Conservation (phyloP, 1,140 invertebrate genomes). For the Eriosoma lanigerum region DNA sequence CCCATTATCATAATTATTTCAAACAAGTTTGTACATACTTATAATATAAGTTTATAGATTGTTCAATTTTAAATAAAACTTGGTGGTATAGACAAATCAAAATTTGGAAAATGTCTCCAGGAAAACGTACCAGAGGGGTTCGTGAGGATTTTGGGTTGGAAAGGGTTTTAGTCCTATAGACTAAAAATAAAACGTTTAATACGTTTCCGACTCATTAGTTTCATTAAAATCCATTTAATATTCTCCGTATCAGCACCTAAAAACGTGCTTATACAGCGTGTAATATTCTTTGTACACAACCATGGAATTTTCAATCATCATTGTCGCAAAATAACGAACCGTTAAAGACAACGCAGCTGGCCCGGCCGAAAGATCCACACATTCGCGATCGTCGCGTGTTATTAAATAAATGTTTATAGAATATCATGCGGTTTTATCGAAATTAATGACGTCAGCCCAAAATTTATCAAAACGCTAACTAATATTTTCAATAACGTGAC, state of each 20-base stretch:
- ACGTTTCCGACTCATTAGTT: conserved; percentile 33
- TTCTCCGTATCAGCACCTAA: conserved; percentile 19
- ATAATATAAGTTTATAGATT: too few relatives aligned
- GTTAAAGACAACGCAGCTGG: not conserved
- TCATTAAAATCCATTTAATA: conserved; percentile 37
- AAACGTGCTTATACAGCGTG: conserved; percentile 35
- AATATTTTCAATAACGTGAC: too few relatives aligned
- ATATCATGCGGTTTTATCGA: not conserved
- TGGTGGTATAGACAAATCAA: not conserved
- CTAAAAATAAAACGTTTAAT: not conserved
- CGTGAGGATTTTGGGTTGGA: too few relatives aligned
- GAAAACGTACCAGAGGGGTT: not conserved
- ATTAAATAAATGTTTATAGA: conserved; percentile 27
- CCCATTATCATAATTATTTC: too few relatives aligned
- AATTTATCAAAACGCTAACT: too few relatives aligned
- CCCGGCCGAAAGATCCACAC: not conserved
- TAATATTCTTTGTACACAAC: conserved; percentile 22
- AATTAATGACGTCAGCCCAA: not conserved
- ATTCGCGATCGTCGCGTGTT: not conserved
- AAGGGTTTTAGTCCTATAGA: not conserved
- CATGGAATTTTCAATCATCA: not conserved
- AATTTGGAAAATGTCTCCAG: not conserved
- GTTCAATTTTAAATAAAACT: too few relatives aligned
- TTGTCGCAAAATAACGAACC: conserved; percentile 1
- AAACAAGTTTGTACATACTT: too few relatives aligned